Evolutionary conservation across 2,888 invertebrate species (phyloP).

Genomic region (Phalera bucephala): DNA sequence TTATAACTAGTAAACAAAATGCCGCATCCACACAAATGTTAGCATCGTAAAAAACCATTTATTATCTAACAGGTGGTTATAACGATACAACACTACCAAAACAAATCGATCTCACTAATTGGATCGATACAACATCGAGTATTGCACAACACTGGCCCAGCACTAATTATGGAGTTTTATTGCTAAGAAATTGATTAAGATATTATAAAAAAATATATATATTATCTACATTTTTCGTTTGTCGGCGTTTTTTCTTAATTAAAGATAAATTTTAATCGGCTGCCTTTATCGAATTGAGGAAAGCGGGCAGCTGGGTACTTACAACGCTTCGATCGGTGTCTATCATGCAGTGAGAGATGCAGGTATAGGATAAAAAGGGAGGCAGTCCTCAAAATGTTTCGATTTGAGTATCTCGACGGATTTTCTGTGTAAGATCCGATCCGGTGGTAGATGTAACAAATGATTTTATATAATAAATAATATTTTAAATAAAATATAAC

Average conservation of each 20-base stretch:
- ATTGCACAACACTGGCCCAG: slow-evolving; percentile 42
- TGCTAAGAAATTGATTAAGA: slow-evolving; percentile 37
- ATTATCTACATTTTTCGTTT: slow-evolving; percentile 25
- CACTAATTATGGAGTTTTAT: slow-evolving; percentile 33
- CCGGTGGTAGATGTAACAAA: no score
- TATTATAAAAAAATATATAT: slow-evolving; percentile 30
- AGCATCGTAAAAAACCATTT: slow-evolving; percentile 13
- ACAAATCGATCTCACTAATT: slow-evolving; percentile 68
- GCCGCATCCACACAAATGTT: slow-evolving; percentile 37
- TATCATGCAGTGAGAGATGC: no score
- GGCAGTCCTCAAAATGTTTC: no score
- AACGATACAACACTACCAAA: slow-evolving; percentile 72
- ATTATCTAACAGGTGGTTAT: slow-evolving; percentile 51
- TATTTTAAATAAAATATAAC: no score
- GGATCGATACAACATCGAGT: slow-evolving; percentile 48
- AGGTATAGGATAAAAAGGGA: no score
- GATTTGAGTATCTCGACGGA: no score
- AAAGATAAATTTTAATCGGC: slow-evolving; percentile 28
- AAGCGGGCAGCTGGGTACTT: neutral
- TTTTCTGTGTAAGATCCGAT: no score
- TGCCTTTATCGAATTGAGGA: slow-evolving; percentile 12
- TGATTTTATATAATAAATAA: no score
- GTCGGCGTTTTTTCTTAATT: slow-evolving; percentile 29
- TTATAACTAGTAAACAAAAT: no score
- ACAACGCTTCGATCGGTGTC: no score